phyloP scores from a whole-genome alignment of 2,113 vertebrate genomes.

The Pimephales promelas region DNA sequence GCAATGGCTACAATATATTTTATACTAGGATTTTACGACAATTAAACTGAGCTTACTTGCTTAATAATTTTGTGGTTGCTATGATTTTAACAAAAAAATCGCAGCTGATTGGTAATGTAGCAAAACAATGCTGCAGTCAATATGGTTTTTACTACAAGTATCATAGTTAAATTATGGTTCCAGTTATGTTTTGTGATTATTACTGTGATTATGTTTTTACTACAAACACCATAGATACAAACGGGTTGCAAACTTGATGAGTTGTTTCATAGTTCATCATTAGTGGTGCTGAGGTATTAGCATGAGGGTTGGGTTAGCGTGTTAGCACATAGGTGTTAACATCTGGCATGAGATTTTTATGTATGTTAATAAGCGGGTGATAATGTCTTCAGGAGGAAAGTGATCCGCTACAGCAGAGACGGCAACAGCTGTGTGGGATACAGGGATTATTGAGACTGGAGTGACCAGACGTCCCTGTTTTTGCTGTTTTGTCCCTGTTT shows the following conservation, averaged over 20 bases:
- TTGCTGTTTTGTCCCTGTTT: background rate
- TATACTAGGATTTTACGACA: background rate
- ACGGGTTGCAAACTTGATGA: background rate
- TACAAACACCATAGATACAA: background rate
- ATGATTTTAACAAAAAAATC: background rate
- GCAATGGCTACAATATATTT: background rate
- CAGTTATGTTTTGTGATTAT: background rate
- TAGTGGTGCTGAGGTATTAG: background rate
- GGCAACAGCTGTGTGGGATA: constrained; percentile 7
- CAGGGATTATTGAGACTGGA: background rate
- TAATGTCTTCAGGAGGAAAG: background rate
- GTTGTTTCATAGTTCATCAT: background rate
- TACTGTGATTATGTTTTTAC: too few species aligned
- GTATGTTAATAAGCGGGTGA: constrained; percentile 1
- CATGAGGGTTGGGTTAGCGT: background rate
- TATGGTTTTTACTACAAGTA: background rate
- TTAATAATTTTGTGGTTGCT: too few species aligned
- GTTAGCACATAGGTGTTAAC: constrained; percentile 17
- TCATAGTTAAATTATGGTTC: background rate
- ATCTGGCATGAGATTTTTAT: background rate
- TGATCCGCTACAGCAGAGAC: background rate
- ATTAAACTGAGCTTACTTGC: too few species aligned
- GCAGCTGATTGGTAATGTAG: background rate
- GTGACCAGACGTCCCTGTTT: background rate
- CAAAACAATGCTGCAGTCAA: background rate